Percentiles rank a stretch among this genome's conserved stretches.
These are phyloP conservation scores for Podiceps cristatus DNA, from an alignment of 2,113 vertebrate genomes.

Conservation along the genomic window DNA sequence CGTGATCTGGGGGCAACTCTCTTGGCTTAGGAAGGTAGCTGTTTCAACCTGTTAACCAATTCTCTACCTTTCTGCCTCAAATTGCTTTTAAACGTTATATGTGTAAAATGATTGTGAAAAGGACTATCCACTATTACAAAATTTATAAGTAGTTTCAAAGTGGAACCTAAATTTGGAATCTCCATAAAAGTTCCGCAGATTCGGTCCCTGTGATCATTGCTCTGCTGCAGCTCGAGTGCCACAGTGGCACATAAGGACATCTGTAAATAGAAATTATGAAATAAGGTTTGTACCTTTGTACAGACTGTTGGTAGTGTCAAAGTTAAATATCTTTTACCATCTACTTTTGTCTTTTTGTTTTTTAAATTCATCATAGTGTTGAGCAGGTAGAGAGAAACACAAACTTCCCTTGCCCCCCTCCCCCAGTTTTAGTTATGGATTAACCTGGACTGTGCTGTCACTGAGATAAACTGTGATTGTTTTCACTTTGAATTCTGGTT, in stretches of 20 bases:
- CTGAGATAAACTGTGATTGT: background rate
- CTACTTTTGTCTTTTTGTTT: background rate
- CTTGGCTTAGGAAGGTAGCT: background rate
- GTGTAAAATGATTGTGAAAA: background rate
- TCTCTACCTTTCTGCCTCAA: background rate
- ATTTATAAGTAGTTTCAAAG: background rate
- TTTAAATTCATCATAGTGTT: background rate
- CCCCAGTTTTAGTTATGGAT: background rate
- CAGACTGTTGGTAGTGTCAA: background rate
- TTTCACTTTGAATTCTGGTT: background rate
- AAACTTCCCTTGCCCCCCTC: background rate
- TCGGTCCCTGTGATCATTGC: background rate
- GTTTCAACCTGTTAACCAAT: background rate
- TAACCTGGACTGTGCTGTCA: background rate
- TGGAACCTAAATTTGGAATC: background rate
- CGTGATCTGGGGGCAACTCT: accelerated
- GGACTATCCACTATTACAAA: background rate
- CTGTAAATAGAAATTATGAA: background rate
- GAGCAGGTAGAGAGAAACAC: background rate
- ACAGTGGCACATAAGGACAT: background rate
- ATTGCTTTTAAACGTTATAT: background rate
- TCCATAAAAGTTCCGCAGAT: background rate
- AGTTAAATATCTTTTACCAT: background rate
- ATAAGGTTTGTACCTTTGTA: background rate
- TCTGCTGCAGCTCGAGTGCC: background rate